Percentiles rank a stretch among this genome's conserved stretches.
Conservation (phyloP, 92 coral and sea anemone species). For the Siderastrea radians region DNA sequence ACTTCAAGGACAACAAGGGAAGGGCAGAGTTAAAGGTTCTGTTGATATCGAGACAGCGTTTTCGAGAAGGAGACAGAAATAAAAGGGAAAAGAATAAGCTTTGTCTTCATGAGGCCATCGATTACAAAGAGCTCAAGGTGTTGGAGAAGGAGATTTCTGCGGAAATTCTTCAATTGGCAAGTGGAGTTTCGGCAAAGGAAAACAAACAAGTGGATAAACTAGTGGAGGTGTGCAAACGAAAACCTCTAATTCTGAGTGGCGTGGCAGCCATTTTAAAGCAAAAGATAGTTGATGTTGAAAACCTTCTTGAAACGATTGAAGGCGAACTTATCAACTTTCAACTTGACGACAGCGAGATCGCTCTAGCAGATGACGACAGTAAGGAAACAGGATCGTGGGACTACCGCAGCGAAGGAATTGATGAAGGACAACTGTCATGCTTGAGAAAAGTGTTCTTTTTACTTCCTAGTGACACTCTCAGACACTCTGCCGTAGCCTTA, state of each 20-base stretch:
- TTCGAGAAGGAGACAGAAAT: background rate
- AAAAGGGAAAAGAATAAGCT: background rate
- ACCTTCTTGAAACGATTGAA: background rate
- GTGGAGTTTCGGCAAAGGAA: background rate
- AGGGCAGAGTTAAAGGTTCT: background rate
- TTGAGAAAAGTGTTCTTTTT: slow-evolving; percentile 24
- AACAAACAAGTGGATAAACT: background rate
- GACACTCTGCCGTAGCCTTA: slow-evolving; percentile 9
- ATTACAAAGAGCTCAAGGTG: slow-evolving; percentile 1
- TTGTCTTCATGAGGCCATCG: background rate
- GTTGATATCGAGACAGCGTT: slow-evolving; percentile 3
- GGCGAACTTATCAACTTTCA: background rate
- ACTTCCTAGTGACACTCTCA: slow-evolving; percentile 23
- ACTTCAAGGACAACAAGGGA: background rate
- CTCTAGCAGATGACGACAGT: background rate
- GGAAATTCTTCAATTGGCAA: slow-evolving; percentile 12
- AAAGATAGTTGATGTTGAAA: background rate
- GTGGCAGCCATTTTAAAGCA: slow-evolving; percentile 24
- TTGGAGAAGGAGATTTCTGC: background rate
- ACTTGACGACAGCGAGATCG: background rate
- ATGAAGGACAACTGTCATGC: background rate
- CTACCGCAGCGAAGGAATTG: slow-evolving; percentile 2
- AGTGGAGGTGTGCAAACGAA: slow-evolving; percentile 35
- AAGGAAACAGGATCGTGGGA: background rate
- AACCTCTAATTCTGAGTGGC: slow-evolving; percentile 46